Evolutionary conservation across 1,140 invertebrate species (phyloP), one percentile per base, ranked within the genome.

Genomic region (Scaptodrosophila lebanonensis): DNA sequence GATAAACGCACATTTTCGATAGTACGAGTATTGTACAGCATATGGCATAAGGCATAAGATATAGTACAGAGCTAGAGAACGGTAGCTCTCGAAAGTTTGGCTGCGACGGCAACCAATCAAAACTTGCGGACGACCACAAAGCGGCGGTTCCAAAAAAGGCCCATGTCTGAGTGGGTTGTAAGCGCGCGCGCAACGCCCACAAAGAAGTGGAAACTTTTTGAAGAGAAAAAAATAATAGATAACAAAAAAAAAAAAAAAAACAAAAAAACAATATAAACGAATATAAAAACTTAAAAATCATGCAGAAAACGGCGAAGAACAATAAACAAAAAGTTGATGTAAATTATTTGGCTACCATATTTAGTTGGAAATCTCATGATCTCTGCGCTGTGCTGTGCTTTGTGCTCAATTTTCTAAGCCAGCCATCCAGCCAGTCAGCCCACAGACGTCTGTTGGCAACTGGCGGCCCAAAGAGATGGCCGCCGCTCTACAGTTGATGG

Each of bases 261-360:
- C 43, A 54, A 60, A 51, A 57, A 68, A 70, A 67, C 68, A 66
- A 75, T 69, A 73, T n/a, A n/a, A n/a, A n/a, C n/a, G n/a, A n/a
- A n/a, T 11, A 82, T 53, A 82, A 59, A 66, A 79, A 82, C 75
- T 65, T 79, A 65, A 54, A 79, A 79, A 73, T 77, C 73, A 77
- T 54, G 71, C 70, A 56, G 61, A 62, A 30, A 67, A 47, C 54
- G 57, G 18, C 40, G 33, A 40, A 45, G 33, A 56, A 32, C 49
- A 54, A 40, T 51, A 77, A 66, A 39, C 53, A 68, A 66, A 82
- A 66, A 66, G 52, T 59, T 82, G 53, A 82, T 82, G 70, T 82
- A 82, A 82, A 82, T 82, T 79, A 73, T 79, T 82, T 70, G 51
- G 71, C 65, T 75, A 75, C 75, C 75, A 82, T 82, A 82, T 82